phyloP scores from a whole-genome alignment of 2,888 invertebrate genomes.

The Calliopum simillimum region DNA sequence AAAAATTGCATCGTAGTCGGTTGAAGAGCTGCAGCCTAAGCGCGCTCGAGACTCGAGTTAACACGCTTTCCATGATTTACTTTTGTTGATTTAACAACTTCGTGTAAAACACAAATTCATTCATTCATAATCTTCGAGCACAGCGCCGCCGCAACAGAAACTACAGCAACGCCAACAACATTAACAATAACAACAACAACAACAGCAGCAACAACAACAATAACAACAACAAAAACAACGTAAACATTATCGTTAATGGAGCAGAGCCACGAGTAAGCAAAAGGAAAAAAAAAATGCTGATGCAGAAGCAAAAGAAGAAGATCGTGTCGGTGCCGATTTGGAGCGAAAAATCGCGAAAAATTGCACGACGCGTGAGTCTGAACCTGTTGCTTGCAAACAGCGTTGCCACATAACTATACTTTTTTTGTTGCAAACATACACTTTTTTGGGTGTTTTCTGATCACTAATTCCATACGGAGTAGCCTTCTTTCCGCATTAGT shows the following conservation, averaged over 20 bases:
- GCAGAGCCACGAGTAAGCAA: no score
- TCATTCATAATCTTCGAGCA: constrained; percentile 31
- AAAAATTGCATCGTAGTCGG: constrained; percentile 25
- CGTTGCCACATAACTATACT: no score
- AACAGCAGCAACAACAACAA: neutral
- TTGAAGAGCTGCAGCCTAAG: neutral
- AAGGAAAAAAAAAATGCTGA: constrained; percentile 2
- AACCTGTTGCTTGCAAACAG: constrained; percentile 8
- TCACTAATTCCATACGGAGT: no score
- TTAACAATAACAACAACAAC: neutral
- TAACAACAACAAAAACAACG: neutral
- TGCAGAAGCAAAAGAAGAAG: constrained; percentile 35
- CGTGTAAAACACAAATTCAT: constrained; percentile 32
- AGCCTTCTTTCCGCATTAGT: no score
- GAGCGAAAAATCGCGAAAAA: constrained; percentile 59
- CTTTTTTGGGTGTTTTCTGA: no score
- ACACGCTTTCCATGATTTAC: constrained; percentile 40
- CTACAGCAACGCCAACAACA: no score
- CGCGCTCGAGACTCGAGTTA: constrained; percentile 1
- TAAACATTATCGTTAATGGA: no score
- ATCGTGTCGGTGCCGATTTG: constrained; percentile 56
- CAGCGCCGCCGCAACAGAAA: constrained; percentile 1
- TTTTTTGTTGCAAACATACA: no score
- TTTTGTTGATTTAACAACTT: constrained; percentile 36
- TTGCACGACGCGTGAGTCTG: constrained; percentile 51